These are phyloP conservation scores for Trialeurodes vaporariorum DNA, from an alignment of 1,140 invertebrate species.

Conservation along the genomic window DNA sequence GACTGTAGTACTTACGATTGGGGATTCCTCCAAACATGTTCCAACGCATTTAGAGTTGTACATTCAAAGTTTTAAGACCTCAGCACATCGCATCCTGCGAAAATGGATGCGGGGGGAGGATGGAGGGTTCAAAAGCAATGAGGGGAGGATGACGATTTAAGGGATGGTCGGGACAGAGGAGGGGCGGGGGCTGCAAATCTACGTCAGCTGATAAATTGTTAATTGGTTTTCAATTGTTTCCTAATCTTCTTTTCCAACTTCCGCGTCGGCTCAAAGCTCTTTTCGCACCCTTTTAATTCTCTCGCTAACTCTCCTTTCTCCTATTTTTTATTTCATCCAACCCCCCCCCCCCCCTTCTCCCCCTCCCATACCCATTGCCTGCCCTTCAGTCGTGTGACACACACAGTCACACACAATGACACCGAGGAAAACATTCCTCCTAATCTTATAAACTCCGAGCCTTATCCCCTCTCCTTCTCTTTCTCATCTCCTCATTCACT, in stretches of 20 bases:
- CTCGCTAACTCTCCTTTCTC: too few relatives aligned
- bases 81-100: too few relatives aligned
- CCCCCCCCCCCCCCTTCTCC: neutral
- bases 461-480: neutral
- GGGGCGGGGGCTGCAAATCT: neutral
- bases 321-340: too few relatives aligned
- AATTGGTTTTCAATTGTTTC: conserved; percentile 1
- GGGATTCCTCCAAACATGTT: too few relatives aligned
- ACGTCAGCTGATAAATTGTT: neutral
- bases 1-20: too few relatives aligned
- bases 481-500: neutral
- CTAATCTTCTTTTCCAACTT: neutral
- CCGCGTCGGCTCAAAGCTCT: neutral
- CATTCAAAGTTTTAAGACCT: too few relatives aligned
- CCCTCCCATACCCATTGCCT: neutral
- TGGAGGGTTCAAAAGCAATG: too few relatives aligned
- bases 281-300: neutral
- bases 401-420: neutral
- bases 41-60: too few relatives aligned
- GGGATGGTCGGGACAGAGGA: neutral
- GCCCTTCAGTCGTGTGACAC: neutral
- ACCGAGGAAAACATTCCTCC: neutral
- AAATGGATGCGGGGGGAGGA: too few relatives aligned
- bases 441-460: neutral
- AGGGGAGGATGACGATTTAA: neutral